A percentile compares a stretch with the other conserved stretches of the same genome.
These are phyloP conservation scores for Mythimna loreyi DNA, from an alignment of 2,888 invertebrate species.

Conservation along the genomic window DNA sequence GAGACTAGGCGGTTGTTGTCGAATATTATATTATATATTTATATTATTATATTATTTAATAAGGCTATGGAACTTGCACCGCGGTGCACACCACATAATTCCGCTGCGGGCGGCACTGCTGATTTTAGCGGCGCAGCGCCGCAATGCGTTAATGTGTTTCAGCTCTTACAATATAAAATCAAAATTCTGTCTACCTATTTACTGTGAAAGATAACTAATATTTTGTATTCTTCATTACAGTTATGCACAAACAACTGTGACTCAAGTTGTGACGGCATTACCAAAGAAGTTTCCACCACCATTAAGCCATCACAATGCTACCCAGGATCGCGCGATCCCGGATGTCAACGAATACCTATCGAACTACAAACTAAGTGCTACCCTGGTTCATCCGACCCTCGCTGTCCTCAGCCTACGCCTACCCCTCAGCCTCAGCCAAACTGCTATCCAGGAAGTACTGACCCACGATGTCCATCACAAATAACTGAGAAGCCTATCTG, in stretches of 20 bases:
- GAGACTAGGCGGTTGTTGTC: too few relatives aligned
- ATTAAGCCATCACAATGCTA: conserved; percentile 75
- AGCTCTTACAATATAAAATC: neutral
- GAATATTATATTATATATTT: too few relatives aligned
- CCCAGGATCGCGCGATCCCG: conserved; percentile 78
- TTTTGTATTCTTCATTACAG: conserved; percentile 69
- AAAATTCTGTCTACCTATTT: neutral
- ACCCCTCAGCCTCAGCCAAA: conserved; percentile 23
- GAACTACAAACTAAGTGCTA: conserved; percentile 72
- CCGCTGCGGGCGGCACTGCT: too few relatives aligned
- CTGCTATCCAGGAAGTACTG: conserved; percentile 42
- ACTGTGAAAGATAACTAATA: neutral
- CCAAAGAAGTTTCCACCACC: conserved; percentile 79
- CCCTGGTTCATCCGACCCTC: conserved; percentile 73
- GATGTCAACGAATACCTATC: conserved; percentile 75
- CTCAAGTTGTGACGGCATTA: conserved; percentile 77
- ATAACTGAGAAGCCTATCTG: conserved; percentile 37
- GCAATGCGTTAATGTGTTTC: too few relatives aligned
- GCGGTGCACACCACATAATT: too few relatives aligned
- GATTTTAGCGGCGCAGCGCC: too few relatives aligned
- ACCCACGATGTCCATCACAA: conserved; percentile 10
- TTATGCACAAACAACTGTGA: conserved; percentile 85
- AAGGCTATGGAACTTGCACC: too few relatives aligned
- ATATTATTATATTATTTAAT: too few relatives aligned
- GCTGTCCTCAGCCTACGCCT: conserved; percentile 70